Percentiles rank a stretch among this genome's conserved stretches.
Conservation (phyloP, 2,888 invertebrate genomes). For the Lamellibrachia columna region DNA sequence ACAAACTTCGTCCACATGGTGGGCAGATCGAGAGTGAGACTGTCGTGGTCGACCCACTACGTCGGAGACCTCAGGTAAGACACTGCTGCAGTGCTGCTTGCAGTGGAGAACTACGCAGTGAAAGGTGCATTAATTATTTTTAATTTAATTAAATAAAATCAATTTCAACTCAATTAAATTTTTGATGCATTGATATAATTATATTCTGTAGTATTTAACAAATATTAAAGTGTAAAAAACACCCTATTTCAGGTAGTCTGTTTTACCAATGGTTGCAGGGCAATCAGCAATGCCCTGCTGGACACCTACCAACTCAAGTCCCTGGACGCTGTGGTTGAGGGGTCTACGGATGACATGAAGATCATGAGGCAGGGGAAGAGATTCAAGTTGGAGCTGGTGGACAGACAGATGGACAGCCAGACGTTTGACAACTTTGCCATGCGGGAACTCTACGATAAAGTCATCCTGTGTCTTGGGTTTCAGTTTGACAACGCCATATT, state of each 20-base stretch:
- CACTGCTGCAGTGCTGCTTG: neutral
- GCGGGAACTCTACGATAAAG: conserved; percentile 65
- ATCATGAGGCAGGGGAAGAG: conserved; percentile 39
- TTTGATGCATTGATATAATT: neutral
- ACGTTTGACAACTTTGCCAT: conserved; percentile 63
- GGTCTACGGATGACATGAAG: conserved; percentile 54
- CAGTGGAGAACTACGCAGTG: neutral
- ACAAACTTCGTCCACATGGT: conserved; percentile 62
- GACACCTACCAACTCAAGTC: conserved; percentile 68
- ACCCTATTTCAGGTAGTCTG: too few relatives aligned
- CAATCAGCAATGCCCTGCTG: conserved; percentile 66
- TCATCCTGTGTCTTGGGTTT: conserved; percentile 67
- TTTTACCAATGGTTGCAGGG: conserved; percentile 52
- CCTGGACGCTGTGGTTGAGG: conserved; percentile 66
- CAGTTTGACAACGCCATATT: conserved; percentile 63
- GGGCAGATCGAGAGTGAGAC: conserved; percentile 55
- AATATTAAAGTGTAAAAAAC: too few relatives aligned
- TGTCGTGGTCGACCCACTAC: conserved; percentile 64
- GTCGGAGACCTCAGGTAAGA: conserved; percentile 62
- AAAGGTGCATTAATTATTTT: neutral
- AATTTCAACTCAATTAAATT: neutral
- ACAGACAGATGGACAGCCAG: neutral
- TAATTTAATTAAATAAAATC: too few relatives aligned
- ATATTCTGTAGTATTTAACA: too few relatives aligned
- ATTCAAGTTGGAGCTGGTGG: neutral